Conservation (phyloP, 2,888 invertebrate species). For the Drosophila setosimentum region DNA sequence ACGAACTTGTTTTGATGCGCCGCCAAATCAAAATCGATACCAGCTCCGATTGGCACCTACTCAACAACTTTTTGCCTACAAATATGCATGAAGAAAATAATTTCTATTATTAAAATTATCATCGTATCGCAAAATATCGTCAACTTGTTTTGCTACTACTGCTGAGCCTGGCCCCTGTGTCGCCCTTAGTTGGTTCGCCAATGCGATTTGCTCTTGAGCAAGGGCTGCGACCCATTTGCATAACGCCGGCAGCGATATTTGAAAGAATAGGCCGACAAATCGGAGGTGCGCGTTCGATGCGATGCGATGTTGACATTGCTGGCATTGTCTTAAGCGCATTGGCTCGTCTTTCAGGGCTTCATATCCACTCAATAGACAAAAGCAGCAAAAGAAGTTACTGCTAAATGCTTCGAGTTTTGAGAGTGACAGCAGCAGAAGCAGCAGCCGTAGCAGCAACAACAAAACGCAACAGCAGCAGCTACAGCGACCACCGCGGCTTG, state of each 20-base stretch:
- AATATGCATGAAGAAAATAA: conserved; percentile 54
- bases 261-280: conserved; percentile 70
- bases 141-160: conserved; percentile 37
- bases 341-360: conserved; percentile 61
- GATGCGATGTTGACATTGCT: conserved; percentile 36
- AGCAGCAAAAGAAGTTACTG: conserved; percentile 71
- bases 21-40: conserved; percentile 43
- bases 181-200: conserved; percentile 21
- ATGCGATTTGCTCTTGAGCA: conserved; percentile 44
- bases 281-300: conserved; percentile 60
- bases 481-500: conserved; percentile 52
- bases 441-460: conserved; percentile 30
- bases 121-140: conserved; percentile 29
- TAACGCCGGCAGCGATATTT: conserved; percentile 59
- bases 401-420: conserved; percentile 54
- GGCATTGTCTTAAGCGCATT: conserved; percentile 72
- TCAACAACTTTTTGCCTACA: conserved; percentile 43
- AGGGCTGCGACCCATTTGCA: conserved; percentile 64
- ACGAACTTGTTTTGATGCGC: conserved; percentile 70
- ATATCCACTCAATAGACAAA: conserved; percentile 70
- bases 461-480: conserved; percentile 38
- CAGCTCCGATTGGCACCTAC: conserved; percentile 33
- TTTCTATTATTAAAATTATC: conserved; percentile 56
- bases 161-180: conserved; percentile 31
- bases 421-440: conserved; percentile 29